These are phyloP conservation scores for Eumeta japonica DNA, from an alignment of 1,140 invertebrate species.

Conservation along the genomic window DNA sequence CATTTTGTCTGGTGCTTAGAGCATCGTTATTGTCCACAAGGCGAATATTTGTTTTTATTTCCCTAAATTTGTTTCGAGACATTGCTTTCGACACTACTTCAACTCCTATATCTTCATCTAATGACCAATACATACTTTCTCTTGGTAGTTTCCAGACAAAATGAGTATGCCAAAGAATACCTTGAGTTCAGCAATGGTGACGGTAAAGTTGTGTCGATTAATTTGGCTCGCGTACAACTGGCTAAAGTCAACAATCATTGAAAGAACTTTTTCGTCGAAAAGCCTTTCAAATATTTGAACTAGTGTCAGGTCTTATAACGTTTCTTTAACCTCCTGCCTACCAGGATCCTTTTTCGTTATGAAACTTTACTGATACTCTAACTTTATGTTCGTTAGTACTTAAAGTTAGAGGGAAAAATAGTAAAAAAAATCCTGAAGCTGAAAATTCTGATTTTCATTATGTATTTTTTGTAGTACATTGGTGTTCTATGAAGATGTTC, in stretches of 20 bases:
- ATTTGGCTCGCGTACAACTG: background rate
- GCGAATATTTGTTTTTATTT: slow-evolving; percentile 1
- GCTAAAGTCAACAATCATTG: background rate
- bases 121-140: background rate
- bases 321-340: too few relatives aligned
- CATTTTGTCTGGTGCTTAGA: slow-evolving; percentile 11
- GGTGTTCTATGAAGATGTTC: too few relatives aligned
- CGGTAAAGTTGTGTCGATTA: background rate
- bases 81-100: background rate
- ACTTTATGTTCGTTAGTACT: too few relatives aligned
- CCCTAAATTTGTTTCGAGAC: background rate
- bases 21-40: slow-evolving; percentile 3
- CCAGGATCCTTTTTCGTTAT: too few relatives aligned
- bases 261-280: background rate
- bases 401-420: too few relatives aligned
- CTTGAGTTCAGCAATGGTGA: background rate
- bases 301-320: too few relatives aligned
- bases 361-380: too few relatives aligned
- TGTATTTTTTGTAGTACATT: too few relatives aligned
- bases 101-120: slow-evolving; percentile 1
- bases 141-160: background rate
- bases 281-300: background rate
- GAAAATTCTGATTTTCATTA: too few relatives aligned
- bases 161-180: background rate
- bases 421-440: too few relatives aligned